A percentile compares a stretch with the other conserved stretches of the same genome.
These are phyloP conservation scores for Penaeus monodon DNA, from an alignment of 2,888 invertebrate species.

Conservation along the genomic window DNA sequence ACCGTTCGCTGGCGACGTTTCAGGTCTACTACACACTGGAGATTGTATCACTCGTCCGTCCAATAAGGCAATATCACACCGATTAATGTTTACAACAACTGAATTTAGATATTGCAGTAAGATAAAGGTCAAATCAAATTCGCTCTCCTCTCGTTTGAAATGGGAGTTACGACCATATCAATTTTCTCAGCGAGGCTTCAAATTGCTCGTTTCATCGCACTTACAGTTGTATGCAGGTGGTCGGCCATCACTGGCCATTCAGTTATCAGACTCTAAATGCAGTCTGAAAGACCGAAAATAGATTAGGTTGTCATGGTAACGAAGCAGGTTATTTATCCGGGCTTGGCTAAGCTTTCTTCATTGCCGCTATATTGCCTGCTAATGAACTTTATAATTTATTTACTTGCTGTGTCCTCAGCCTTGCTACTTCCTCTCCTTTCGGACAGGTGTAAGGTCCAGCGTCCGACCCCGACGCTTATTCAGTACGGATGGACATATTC, in stretches of 20 bases:
- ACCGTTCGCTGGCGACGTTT: neutral
- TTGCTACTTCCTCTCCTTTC: neutral
- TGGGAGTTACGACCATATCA: neutral
- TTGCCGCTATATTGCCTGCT: neutral
- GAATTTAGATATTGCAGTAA: constrained; percentile 1
- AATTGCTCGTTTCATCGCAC: too few species aligned
- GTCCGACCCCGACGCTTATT: too few species aligned
- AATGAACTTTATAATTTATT: constrained; percentile 12
- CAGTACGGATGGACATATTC: too few species aligned
- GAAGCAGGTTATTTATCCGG: neutral
- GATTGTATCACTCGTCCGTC: constrained; percentile 9
- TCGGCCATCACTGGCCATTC: too few species aligned
- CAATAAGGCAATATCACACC: constrained; percentile 21
- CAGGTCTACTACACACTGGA: constrained; percentile 3
- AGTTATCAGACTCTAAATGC: too few species aligned
- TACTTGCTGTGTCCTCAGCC: neutral
- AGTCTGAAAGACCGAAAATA: too few species aligned
- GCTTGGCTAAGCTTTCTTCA: neutral
- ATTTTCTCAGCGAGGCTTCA: too few species aligned
- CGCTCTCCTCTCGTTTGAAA: neutral
- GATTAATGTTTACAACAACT: constrained; percentile 9
- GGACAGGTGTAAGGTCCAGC: neutral
- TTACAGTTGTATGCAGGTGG: too few species aligned
- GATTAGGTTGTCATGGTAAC: too few species aligned
- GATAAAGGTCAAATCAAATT: neutral